Conservation (phyloP, 1,140 invertebrate species). For the Sitobion miscanthi region DNA sequence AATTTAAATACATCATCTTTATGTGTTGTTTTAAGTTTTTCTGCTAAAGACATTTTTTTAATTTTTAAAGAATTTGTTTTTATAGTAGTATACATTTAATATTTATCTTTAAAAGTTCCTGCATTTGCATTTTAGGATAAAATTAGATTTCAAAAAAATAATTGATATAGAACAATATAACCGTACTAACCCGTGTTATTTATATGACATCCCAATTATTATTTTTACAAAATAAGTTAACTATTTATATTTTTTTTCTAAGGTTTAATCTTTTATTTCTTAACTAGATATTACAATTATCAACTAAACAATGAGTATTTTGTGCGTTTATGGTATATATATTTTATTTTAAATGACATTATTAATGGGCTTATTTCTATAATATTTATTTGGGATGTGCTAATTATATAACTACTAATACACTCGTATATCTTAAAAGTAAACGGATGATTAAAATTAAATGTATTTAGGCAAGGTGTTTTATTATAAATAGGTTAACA, state of each 20-base stretch:
- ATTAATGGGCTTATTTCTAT: not conserved
- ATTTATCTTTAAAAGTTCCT: too few species aligned
- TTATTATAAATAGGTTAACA: not conserved
- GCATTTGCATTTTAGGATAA: not conserved
- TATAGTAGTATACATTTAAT: not conserved
- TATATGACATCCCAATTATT: not conserved
- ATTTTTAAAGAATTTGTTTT: not conserved
- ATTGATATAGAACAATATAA: not conserved
- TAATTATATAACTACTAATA: not conserved
- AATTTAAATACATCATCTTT: too few species aligned
- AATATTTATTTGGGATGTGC: not conserved
- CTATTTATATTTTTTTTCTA: too few species aligned
- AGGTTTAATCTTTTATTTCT: too few species aligned
- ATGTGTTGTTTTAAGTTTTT: not conserved
- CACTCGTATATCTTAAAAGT: not conserved
- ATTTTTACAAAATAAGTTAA: too few species aligned
- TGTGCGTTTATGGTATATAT: not conserved
- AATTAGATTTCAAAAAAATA: not conserved
- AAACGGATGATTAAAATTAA: not conserved
- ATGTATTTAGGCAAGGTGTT: not conserved
- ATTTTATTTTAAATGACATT: not conserved
- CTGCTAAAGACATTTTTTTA: not conserved
- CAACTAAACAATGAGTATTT: not conserved
- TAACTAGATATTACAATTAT: too few species aligned
- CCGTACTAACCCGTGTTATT: not conserved